Evolutionary conservation across 92 coral and sea anemone species (phyloP).

Genomic region (Paragorgia papillata): DNA sequence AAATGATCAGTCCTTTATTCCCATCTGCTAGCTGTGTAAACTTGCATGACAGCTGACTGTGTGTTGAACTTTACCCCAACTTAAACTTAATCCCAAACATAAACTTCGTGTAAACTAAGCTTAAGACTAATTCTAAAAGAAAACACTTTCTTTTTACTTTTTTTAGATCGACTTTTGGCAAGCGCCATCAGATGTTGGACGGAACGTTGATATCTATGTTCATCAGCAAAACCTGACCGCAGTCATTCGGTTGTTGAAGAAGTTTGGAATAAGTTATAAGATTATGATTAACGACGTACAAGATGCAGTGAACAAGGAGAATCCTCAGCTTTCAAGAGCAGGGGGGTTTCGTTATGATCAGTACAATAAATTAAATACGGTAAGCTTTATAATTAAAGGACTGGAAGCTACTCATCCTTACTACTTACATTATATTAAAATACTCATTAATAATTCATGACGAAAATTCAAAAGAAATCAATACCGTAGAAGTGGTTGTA

Average conservation of each 20-base stretch:
- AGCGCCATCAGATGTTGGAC: constrained; percentile 69
- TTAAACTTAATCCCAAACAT: too few species aligned
- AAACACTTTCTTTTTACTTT: constrained; percentile 3
- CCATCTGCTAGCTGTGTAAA: too few species aligned
- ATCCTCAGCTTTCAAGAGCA: constrained; percentile 39
- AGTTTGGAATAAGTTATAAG: constrained; percentile 54
- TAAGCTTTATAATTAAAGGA: not conserved
- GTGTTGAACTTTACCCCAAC: too few species aligned
- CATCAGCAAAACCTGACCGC: constrained; percentile 39
- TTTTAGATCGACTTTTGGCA: constrained; percentile 91
- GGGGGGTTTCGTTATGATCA: constrained; percentile 23
- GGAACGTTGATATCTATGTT: constrained; percentile 76
- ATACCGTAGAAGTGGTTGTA: too few species aligned
- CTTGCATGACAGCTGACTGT: too few species aligned
- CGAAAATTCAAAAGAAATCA: too few species aligned
- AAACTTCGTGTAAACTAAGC: too few species aligned
- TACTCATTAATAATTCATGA: too few species aligned
- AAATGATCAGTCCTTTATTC: too few species aligned
- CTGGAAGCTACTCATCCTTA: not conserved
- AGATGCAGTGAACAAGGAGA: constrained; percentile 57
- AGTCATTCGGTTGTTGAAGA: constrained; percentile 55
- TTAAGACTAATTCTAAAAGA: too few species aligned
- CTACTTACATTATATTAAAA: too few species aligned
- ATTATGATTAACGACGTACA: constrained; percentile 74
- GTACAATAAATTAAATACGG: constrained; percentile 11